phyloP scores from a whole-genome alignment of 1,140 invertebrate species.

The Leptopilina clavipes region DNA sequence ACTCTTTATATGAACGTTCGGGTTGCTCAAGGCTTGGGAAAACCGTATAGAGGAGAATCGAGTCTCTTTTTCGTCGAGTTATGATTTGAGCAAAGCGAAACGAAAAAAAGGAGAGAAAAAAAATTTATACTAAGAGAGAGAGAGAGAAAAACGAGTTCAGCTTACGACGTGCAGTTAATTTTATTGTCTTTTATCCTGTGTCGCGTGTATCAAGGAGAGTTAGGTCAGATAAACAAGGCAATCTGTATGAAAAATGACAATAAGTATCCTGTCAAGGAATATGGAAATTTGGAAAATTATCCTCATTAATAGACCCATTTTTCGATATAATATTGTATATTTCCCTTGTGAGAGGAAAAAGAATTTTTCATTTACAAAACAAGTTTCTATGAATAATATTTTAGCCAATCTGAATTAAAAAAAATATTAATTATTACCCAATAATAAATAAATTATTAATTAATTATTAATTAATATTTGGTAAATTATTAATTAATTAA shows the following conservation, averaged over 20 bases:
- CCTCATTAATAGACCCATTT: neutral
- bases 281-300: constrained; percentile 23
- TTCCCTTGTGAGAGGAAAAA: neutral
- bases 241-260: neutral
- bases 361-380: neutral
- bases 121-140: neutral
- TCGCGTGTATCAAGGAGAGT: constrained; percentile 23
- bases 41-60: neutral
- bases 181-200: constrained; percentile 22
- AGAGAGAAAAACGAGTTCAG: neutral
- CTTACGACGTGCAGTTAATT: neutral
- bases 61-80: neutral
- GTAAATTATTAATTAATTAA: no score
- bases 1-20: constrained; percentile 33
- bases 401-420: no score
- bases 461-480: no score
- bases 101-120: neutral
- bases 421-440: no score
- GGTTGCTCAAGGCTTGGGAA: constrained; percentile 5
- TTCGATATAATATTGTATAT: neutral
- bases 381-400: no score
- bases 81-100: neutral
- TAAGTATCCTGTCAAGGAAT: constrained; percentile 14
- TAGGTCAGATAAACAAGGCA: constrained; percentile 27
- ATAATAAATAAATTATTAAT: no score